Evolutionary conservation across 1,140 invertebrate genomes (phyloP), one percentile per base, ranked within the genome.

Genomic region (Amyelois transitella): DNA sequence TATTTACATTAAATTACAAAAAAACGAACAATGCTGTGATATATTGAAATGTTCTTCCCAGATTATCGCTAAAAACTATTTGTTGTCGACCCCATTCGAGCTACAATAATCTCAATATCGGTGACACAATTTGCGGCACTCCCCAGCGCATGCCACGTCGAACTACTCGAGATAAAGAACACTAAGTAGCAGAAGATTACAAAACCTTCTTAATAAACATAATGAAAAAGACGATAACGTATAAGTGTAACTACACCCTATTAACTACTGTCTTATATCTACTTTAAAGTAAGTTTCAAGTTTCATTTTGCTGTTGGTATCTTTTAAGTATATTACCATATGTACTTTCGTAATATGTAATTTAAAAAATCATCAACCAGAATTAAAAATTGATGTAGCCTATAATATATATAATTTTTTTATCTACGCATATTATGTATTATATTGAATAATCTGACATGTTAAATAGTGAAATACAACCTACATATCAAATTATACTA

Each of bases 11-110:
- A 48, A 48, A 38, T 38, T 14, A 38, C 32, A 38, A 14, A 70
- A 63, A 61, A 70, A 67, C 69, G 76, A 73, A 83, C 69, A 78
- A 73, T 44, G 65, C 66, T 70, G 67, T 69, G 69, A 75, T 67
- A 71, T 71, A 75, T 62, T 58, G 48, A 65, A 63, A 66, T 60
- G 58, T 62, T 70, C 65, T 66, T 68, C 62, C 66, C 68, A 2
- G 7, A 10, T 28, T 10, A 1, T 28, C 25, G 25, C 12, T 12
- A 28, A 10, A 28, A 28, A 10, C 12, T 28, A 28, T 28, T n/a
- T 10, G 25, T 38, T 38, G n/a, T 6, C 58, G 64, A 66, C 62
- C 50, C 64, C 60, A 70, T 69, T 76, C 70, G 75, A 77, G 73
- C 75, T 74, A 70, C 72, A 77, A 79, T 50, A 67, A 66, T 65